phyloP scores from a whole-genome alignment of 2,797 vertebrate species.

The Masticophis lateralis region DNA sequence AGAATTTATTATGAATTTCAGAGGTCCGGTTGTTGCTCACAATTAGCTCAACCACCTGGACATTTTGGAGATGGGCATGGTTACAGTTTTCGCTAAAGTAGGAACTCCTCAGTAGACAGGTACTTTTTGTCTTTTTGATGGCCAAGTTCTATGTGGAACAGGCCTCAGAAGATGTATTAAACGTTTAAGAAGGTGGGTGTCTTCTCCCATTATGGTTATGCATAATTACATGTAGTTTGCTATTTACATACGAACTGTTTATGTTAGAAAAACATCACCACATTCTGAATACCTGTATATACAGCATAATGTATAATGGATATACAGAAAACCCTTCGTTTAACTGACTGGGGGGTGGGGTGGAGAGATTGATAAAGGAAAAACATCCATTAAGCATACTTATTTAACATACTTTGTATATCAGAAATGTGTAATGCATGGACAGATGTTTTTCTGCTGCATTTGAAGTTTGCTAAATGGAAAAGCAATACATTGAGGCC shows the following conservation, averaged over 20 bases:
- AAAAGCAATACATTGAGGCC: background rate
- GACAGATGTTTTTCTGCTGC: background rate
- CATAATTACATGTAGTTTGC: background rate
- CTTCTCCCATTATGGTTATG: background rate
- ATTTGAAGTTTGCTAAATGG: background rate
- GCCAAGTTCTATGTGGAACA: background rate
- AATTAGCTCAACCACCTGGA: background rate
- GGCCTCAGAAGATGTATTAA: background rate
- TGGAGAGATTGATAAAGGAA: background rate
- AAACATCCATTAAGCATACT: background rate
- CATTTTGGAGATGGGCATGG: background rate
- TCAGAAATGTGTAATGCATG: background rate
- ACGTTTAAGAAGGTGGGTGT: background rate
- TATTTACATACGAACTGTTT: background rate
- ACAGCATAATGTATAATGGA: background rate
- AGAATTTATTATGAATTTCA: background rate
- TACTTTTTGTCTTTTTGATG: background rate
- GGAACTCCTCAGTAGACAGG: background rate
- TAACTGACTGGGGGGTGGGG: background rate
- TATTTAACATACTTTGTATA: background rate
- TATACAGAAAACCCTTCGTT: background rate
- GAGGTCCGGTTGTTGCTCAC: background rate
- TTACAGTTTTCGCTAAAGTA: background rate
- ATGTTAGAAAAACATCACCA: background rate
- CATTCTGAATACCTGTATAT: background rate